phyloP scores from a whole-genome alignment of 1,140 invertebrate species.

The Mya arenaria region DNA sequence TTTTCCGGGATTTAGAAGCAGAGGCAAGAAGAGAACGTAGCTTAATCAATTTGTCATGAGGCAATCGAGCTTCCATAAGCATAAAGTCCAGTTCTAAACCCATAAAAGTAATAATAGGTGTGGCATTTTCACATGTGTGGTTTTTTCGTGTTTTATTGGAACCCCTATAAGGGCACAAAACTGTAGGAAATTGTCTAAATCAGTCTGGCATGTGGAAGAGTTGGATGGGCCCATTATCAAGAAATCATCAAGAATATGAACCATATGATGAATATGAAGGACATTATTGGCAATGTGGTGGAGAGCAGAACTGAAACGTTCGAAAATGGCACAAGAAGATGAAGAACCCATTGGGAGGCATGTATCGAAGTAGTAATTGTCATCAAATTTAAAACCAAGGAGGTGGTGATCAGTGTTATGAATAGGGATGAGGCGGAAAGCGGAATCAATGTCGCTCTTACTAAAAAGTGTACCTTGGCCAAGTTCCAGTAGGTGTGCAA shows the following conservation, averaged over 20 bases:
- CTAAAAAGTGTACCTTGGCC: background rate
- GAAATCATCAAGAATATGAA: slow-evolving; percentile 51
- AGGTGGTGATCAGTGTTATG: slow-evolving; percentile 26
- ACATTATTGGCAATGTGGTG: background rate
- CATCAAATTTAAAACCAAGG: slow-evolving; percentile 1
- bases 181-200: slow-evolving; percentile 23
- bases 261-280: slow-evolving; percentile 8
- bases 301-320: slow-evolving; percentile 27
- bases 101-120: slow-evolving; percentile 11
- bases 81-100: slow-evolving; percentile 42
- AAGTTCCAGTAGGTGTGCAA: background rate
- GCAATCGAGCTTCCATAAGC: slow-evolving; percentile 24
- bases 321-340: slow-evolving; percentile 28
- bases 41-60: slow-evolving; percentile 29
- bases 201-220: background rate
- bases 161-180: slow-evolving; percentile 18
- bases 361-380: slow-evolving; percentile 19
- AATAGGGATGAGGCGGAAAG: slow-evolving; percentile 45
- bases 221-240: slow-evolving; percentile 14
- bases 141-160: slow-evolving; percentile 38
- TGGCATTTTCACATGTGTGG: background rate
- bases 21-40: background rate
- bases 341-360: slow-evolving; percentile 31
- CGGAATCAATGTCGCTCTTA: slow-evolving; percentile 28
- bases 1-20: background rate